These are phyloP conservation scores for Scylla paramamosain DNA, from an alignment of 1,140 invertebrate genomes.

Conservation along the genomic window DNA sequence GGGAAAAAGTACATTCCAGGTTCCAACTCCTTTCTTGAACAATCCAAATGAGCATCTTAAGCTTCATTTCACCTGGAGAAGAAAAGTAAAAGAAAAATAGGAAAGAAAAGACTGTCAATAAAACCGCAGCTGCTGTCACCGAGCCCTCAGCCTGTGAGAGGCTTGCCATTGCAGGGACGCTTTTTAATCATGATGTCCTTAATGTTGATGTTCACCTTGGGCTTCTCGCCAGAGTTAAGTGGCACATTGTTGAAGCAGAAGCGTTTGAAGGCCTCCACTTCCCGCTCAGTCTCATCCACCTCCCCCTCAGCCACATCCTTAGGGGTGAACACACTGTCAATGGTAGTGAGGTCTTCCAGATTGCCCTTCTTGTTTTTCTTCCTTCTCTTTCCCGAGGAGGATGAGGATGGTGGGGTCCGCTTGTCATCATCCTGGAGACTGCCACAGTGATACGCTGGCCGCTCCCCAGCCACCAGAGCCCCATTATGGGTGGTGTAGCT, in stretches of 20 bases:
- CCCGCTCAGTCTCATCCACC: conserved; percentile 87
- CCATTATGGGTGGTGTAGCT: conserved; percentile 66
- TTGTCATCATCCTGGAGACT: conserved; percentile 65
- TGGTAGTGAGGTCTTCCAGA: conserved; percentile 76
- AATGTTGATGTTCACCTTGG: conserved; percentile 87
- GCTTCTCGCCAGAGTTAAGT: conserved; percentile 82
- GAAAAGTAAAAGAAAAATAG: neutral
- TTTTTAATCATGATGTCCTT: conserved; percentile 88
- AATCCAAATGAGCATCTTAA: neutral
- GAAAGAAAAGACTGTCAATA: neutral
- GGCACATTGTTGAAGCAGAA: conserved; percentile 88
- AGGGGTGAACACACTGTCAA: conserved; percentile 88
- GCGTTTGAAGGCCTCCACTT: conserved; percentile 89
- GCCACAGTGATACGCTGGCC: neutral
- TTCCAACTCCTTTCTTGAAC: neutral
- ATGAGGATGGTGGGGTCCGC: neutral
- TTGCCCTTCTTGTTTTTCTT: conserved; percentile 75
- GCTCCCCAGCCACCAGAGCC: conserved; percentile 31
- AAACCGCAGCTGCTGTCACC: neutral
- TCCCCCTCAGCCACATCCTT: conserved; percentile 88
- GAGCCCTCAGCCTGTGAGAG: neutral
- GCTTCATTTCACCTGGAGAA: neutral
- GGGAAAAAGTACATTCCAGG: neutral
- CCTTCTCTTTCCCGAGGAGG: conserved; percentile 63
- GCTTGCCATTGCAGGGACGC: conserved; percentile 76